phyloP scores from a whole-genome alignment of 2,113 vertebrate species.

The Aspiorhynchus laticeps region DNA sequence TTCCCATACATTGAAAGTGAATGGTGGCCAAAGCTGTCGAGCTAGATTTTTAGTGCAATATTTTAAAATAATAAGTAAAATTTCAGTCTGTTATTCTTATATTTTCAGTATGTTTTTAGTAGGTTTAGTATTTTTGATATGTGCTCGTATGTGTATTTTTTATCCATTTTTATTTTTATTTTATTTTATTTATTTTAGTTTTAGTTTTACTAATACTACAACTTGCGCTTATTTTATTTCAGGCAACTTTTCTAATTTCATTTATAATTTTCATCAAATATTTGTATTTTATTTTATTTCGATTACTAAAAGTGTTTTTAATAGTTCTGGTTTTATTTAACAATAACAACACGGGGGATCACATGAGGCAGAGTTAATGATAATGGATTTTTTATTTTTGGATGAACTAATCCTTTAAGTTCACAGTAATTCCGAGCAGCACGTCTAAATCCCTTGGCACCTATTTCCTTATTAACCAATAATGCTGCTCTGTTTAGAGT shows the following conservation, averaged over 20 bases:
- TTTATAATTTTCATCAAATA: not conserved
- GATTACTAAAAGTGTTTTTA: not conserved
- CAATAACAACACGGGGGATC: not conserved
- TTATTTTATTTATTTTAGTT: too few relatives aligned
- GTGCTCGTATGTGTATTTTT: too few relatives aligned
- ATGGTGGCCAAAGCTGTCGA: not conserved
- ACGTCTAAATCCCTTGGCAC: constrained; percentile 51
- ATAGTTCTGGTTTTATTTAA: not conserved
- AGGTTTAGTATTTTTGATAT: too few relatives aligned
- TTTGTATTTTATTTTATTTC: not conserved
- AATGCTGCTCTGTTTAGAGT: constrained; percentile 67
- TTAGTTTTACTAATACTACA: not conserved
- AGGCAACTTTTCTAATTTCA: not conserved
- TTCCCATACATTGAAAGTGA: not conserved
- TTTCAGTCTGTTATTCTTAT: not conserved
- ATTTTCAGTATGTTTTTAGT: not conserved
- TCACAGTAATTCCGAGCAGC: constrained; percentile 16
- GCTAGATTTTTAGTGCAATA: not conserved
- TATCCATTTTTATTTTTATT: too few relatives aligned
- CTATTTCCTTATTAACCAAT: constrained; percentile 57
- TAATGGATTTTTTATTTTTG: constrained; percentile 35
- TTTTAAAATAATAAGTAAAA: not conserved
- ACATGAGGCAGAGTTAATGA: constrained; percentile 12
- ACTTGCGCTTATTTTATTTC: too few relatives aligned
- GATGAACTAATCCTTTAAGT: constrained; percentile 26